Conservation (phyloP, 2,113 vertebrate species). For the Hyla sarda region DNA sequence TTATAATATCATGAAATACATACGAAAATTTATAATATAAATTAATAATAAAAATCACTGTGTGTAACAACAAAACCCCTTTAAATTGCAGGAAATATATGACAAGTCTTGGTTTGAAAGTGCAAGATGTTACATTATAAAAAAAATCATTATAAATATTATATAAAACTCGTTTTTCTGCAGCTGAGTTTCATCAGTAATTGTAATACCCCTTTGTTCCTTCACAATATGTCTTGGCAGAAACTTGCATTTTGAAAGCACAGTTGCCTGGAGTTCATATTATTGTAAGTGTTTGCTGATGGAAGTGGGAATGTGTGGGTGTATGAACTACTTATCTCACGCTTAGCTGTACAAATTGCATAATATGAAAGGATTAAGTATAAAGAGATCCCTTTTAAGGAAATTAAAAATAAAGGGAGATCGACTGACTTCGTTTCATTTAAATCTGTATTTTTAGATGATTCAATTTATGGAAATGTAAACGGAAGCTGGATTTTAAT, state of each 20-base stretch:
- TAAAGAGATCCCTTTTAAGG: constrained; percentile 28
- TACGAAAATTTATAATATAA: neutral
- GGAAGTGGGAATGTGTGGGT: constrained; percentile 46
- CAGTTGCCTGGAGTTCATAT: constrained; percentile 38
- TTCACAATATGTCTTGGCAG: constrained; percentile 49
- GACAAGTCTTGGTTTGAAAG: neutral
- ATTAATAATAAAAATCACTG: neutral
- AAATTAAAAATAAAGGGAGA: constrained; percentile 16
- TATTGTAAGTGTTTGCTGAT: constrained; percentile 42
- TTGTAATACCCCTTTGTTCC: constrained; percentile 30
- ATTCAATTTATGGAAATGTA: neutral
- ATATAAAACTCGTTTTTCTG: neutral
- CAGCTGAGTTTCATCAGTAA: constrained; percentile 23
- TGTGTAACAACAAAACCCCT: neutral
- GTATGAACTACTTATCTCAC: constrained; percentile 46
- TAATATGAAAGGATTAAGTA: constrained; percentile 42
- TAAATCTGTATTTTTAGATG: constrained; percentile 10
- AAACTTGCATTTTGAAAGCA: constrained; percentile 40
- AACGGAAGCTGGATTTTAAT: neutral
- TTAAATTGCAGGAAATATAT: neutral
- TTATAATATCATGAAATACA: too few species aligned
- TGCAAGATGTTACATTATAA: neutral
- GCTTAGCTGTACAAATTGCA: constrained; percentile 48
- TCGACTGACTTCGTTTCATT: neutral
- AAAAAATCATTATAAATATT: too few species aligned